Evolutionary conservation across 2,113 vertebrate species (phyloP).

Genomic region (Mustela nigripes): DNA sequence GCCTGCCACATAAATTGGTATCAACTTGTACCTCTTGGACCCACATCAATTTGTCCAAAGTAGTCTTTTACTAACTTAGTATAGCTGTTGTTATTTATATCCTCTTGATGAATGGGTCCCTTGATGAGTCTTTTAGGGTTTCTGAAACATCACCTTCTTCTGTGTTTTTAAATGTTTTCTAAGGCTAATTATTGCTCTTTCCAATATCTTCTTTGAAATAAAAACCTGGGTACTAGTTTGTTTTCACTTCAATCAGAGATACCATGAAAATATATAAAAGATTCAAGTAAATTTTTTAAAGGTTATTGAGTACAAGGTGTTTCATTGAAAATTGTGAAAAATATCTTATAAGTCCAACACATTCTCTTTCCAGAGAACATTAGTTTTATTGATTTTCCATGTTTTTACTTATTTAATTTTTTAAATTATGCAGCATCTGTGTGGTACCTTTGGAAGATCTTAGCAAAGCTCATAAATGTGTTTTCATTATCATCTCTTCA

Average conservation of each 20-base stretch:
- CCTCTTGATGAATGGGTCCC: neutral
- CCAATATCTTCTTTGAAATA: neutral
- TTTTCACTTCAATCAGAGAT: neutral
- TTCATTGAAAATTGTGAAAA: neutral
- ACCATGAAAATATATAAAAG: neutral
- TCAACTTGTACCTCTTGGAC: neutral
- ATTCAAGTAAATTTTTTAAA: neutral
- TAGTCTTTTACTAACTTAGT: neutral
- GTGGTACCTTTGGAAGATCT: neutral
- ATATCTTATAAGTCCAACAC: neutral
- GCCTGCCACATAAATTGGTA: neutral
- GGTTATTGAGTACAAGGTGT: neutral
- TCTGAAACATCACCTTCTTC: neutral
- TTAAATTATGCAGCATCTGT: neutral
- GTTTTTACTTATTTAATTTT: neutral
- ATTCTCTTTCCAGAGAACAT: neutral
- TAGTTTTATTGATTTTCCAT: constrained; percentile 17
- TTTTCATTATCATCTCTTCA: neutral
- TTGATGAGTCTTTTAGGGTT: neutral
- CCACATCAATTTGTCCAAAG: neutral
- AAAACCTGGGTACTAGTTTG: neutral
- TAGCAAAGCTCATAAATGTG: neutral
- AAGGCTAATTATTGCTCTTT: neutral
- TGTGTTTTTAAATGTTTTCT: neutral
- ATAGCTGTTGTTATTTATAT: neutral